These are phyloP conservation scores for Saccopteryx bilineata DNA, from an alignment of 2,113 vertebrate genomes.

Conservation along the genomic window DNA sequence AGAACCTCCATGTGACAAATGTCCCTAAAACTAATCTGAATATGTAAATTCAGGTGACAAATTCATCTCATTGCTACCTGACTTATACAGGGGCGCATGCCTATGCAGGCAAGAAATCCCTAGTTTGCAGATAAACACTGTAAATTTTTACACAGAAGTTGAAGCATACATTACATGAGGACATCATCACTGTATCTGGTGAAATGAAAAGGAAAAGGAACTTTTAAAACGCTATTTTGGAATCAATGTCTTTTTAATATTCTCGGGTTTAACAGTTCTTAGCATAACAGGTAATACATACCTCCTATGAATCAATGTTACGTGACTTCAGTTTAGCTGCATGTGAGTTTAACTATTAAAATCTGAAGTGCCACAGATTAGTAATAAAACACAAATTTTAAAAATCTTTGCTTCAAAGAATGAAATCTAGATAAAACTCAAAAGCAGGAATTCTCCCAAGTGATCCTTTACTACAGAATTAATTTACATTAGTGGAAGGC, in stretches of 20 bases:
- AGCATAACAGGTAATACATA: slow-evolving; percentile 60
- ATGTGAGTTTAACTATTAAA: slow-evolving; percentile 83
- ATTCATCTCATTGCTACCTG: background rate
- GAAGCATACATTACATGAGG: background rate
- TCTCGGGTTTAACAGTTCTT: slow-evolving; percentile 44
- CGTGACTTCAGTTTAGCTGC: slow-evolving; percentile 47
- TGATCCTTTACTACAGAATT: slow-evolving; percentile 83
- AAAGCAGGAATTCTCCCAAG: slow-evolving; percentile 84
- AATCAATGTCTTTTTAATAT: background rate
- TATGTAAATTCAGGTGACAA: background rate
- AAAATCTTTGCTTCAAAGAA: slow-evolving; percentile 77
- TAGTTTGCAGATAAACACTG: background rate
- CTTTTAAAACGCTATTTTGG: background rate
- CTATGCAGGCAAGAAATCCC: background rate
- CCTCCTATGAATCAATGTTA: slow-evolving; percentile 63
- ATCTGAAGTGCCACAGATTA: slow-evolving; percentile 79
- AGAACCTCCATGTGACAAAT: background rate
- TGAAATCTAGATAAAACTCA: slow-evolving; percentile 82
- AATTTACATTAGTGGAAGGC: slow-evolving; percentile 84
- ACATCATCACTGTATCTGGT: too few relatives aligned
- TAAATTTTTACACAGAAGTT: background rate
- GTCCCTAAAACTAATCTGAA: background rate
- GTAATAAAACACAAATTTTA: slow-evolving; percentile 72
- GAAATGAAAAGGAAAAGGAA: background rate
- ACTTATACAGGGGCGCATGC: accelerated